These are phyloP conservation scores for Danio aesculapii DNA, from an alignment of 2,797 vertebrate species.

Conservation along the genomic window DNA sequence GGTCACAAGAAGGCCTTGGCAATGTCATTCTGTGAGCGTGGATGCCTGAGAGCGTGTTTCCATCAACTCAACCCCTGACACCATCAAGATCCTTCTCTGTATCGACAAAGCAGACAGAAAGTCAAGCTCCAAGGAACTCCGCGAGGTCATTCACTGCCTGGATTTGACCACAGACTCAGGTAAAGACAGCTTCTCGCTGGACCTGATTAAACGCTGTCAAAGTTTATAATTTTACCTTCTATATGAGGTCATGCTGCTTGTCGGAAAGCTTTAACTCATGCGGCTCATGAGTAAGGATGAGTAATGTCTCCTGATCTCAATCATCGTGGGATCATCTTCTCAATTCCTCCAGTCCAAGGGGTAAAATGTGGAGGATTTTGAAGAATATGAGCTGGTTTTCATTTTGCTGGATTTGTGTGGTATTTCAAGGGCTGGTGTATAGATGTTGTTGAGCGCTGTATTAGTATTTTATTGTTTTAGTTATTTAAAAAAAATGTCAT, in stretches of 20 bases:
- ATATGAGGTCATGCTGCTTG: constrained; percentile 18
- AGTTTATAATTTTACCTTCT: constrained; percentile 32
- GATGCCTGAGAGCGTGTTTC: background rate
- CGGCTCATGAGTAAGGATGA: constrained; percentile 14
- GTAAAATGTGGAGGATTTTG: constrained; percentile 1
- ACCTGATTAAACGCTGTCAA: constrained; percentile 36
- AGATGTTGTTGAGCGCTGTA: background rate
- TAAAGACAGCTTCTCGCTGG: constrained; percentile 22
- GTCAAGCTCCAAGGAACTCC: constrained; percentile 11
- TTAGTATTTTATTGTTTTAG: background rate
- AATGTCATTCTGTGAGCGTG: background rate
- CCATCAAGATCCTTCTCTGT: constrained; percentile 4
- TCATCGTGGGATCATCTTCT: constrained; percentile 30
- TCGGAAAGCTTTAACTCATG: constrained; percentile 28
- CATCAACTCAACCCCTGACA: constrained; percentile 23
- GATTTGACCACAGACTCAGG: background rate
- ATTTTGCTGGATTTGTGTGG: constrained; percentile 4
- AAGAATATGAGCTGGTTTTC: constrained; percentile 16
- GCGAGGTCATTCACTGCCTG: background rate
- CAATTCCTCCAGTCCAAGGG: background rate
- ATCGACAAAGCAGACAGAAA: constrained; percentile 21
- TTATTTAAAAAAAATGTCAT: background rate
- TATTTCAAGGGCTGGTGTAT: constrained; percentile 2
- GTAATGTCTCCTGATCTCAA: constrained; percentile 29
- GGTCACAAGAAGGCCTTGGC: background rate